These are phyloP conservation scores for Alethe diademata DNA, from an alignment of 2,113 vertebrate genomes.

Conservation along the genomic window DNA sequence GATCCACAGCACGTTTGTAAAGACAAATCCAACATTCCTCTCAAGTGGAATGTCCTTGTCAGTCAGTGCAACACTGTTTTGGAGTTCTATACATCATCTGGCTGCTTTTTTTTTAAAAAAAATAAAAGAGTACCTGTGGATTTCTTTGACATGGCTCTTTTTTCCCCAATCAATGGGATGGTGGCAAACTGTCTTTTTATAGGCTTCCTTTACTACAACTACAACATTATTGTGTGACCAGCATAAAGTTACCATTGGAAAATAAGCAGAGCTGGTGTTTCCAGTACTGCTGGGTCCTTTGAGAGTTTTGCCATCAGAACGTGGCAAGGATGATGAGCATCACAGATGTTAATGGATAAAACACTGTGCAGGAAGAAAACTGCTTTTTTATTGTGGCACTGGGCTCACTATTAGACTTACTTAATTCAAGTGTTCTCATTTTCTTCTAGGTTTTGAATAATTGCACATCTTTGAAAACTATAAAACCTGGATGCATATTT, in stretches of 20 bases:
- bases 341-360: not conserved
- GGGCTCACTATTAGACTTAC: not conserved
- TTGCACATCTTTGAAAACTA: not conserved
- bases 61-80: not conserved
- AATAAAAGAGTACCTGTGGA: not conserved
- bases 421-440: not conserved
- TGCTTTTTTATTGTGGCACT: not conserved
- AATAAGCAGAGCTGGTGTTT: not conserved
- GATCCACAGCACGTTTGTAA: no score
- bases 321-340: not conserved
- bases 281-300: not conserved
- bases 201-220: not conserved
- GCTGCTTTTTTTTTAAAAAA: not conserved
- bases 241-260: not conserved
- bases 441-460: not conserved
- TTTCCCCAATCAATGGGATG: not conserved
- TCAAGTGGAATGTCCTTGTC: not conserved
- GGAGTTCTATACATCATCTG: not conserved
- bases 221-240: not conserved
- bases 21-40: no score
- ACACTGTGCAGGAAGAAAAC: not conserved
- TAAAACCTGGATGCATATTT: not conserved
- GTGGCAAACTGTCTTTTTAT: not conserved
- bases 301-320: not conserved
- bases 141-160: not conserved